phyloP scores from a whole-genome alignment of 2,113 vertebrate species.

The Centropus bengalensis region DNA sequence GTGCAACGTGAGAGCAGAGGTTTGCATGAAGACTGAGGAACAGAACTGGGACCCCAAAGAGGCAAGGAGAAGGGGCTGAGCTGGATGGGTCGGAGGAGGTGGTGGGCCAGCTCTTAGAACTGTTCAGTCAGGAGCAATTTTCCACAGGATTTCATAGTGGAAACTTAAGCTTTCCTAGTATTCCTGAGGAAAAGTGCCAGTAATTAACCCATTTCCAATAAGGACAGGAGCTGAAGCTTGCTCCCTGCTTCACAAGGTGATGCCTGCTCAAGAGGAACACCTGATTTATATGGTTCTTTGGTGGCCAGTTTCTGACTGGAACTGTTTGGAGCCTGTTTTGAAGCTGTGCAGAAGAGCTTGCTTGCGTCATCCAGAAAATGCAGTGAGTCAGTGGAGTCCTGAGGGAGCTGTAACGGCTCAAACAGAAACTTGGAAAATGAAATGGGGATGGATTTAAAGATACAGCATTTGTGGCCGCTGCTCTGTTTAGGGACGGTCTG shows the following conservation, averaged over 20 bases:
- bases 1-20: background rate
- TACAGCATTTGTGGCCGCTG: slow-evolving; percentile 42
- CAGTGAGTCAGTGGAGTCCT: slow-evolving; percentile 74
- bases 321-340: slow-evolving; percentile 62
- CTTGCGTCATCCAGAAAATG: slow-evolving; percentile 77
- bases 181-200: background rate
- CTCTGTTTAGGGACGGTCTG: background rate
- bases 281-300: background rate
- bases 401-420: slow-evolving; percentile 69
- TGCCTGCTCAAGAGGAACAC: background rate
- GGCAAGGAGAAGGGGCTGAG: background rate
- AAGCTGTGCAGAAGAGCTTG: slow-evolving; percentile 65
- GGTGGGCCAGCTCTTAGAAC: background rate
- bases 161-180: background rate
- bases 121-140: background rate
- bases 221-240: background rate
- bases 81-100: background rate
- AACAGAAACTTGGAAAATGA: slow-evolving; percentile 71
- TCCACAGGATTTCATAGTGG: background rate
- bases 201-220: background rate
- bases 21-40: background rate
- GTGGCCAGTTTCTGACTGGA: slow-evolving; percentile 48
- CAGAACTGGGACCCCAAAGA: background rate
- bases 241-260: background rate
- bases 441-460: slow-evolving; percentile 72